Evolutionary conservation across 2,888 invertebrate species (phyloP), one percentile per base, ranked within the genome.

Genomic region (Hypsopygia costalis): DNA sequence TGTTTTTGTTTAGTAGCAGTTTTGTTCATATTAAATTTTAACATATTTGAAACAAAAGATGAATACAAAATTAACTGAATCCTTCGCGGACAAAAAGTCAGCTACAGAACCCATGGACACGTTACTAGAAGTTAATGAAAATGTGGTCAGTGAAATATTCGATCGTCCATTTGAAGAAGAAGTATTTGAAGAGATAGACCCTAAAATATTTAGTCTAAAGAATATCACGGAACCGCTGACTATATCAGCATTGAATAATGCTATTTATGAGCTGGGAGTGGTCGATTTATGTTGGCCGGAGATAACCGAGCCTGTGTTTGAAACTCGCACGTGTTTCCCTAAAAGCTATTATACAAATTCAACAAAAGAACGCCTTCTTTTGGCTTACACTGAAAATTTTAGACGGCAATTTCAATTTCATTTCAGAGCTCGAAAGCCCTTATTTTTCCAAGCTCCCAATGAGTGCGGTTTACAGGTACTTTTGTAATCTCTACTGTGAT

Each of bases 351-450:
- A 91, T 41, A 91, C 86, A 1, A 91, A 94, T 52, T 91, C 83
- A 9, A 78, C 91, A 11, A 94, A 95, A 65, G 95, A 96, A 69
- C 91, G 93, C 36, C 68, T 94, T 8, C 64, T 95, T 6, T 70
- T 95, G 32, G 89, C 94, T 38, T 94, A 94, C 58, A 92, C 94
- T 0, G 95, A 95, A 73, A 95, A 94, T 71, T 95, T 95, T 66
- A 90, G 95, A 9, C 88, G 90, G 36, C 95, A 95, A 59, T 94
- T 91, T 74, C 77, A 83, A 40, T 77, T 87, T 39, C 80, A 89
- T 35, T 92, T 90, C 71, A 55, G 53, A 0, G 71, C 90, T 20
- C 88, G 94, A 36, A 91, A 92, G 47, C 93, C 94, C 0, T 62
- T 95, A 39, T 83, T 95, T 30, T 68, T 96, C 39, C 94, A 93